Conservation (phyloP, 2,797 vertebrate species). For the Schizopygopsis malacanthus region DNA sequence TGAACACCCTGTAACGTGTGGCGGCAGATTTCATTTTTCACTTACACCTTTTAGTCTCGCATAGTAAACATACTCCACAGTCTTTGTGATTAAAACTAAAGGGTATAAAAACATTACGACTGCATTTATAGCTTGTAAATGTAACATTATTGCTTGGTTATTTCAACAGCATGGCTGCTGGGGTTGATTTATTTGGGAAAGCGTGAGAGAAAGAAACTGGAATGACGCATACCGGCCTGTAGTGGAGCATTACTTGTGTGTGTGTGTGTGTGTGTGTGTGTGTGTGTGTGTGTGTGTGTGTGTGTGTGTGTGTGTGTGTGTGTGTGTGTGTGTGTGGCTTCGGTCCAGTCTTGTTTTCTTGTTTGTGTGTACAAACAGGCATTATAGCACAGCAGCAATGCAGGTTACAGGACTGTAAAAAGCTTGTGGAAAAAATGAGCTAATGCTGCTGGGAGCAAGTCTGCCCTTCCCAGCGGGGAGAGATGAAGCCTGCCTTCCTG, state of each 20-base stretch:
- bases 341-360: slow-evolving; percentile 77
- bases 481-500: slow-evolving; percentile 47
- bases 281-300: slow-evolving; percentile 57
- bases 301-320: slow-evolving; percentile 57
- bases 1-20: neutral
- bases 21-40: slow-evolving; percentile 24
- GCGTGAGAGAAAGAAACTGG: slow-evolving; percentile 69
- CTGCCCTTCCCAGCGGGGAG: slow-evolving; percentile 54
- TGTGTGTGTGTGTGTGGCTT: slow-evolving; percentile 56
- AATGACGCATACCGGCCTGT: slow-evolving; percentile 70
- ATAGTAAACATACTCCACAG: slow-evolving; percentile 54
- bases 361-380: slow-evolving; percentile 63
- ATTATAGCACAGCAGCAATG: slow-evolving; percentile 75
- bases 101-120: slow-evolving; percentile 71
- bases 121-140: slow-evolving; percentile 76
- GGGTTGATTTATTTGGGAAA: slow-evolving; percentile 73
- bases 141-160: slow-evolving; percentile 71
- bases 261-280: slow-evolving; percentile 60
- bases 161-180: slow-evolving; percentile 76
- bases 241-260: slow-evolving; percentile 46
- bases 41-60: slow-evolving; percentile 51
- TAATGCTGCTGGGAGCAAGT: slow-evolving; percentile 68
- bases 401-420: slow-evolving; percentile 74
- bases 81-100: slow-evolving; percentile 61
- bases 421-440: slow-evolving; percentile 81